These are phyloP conservation scores for Astyanax mexicanus DNA, from an alignment of 2,797 vertebrate species.

Conservation along the genomic window DNA sequence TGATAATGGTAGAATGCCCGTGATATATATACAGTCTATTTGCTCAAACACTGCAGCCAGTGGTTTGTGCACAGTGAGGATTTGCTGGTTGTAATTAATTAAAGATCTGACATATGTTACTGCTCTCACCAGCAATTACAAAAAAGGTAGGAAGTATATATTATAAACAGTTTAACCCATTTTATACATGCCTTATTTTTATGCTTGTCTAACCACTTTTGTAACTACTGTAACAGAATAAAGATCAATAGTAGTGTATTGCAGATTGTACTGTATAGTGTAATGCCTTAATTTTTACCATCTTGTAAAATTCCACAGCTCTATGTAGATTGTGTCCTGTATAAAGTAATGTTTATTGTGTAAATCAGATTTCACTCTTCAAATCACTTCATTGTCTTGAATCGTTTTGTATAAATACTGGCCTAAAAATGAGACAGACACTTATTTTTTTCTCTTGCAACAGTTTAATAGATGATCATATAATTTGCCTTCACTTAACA, in stretches of 20 bases:
- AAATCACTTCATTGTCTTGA: neutral
- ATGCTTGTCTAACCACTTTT: no score
- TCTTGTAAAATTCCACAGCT: no score
- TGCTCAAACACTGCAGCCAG: no score
- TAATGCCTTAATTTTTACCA: constrained; percentile 3
- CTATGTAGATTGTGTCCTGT: neutral
- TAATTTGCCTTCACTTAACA: constrained; percentile 31
- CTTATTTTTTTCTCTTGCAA: constrained; percentile 27
- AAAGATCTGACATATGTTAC: no score
- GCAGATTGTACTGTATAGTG: neutral
- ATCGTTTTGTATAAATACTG: neutral
- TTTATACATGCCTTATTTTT: no score
- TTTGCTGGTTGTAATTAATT: neutral
- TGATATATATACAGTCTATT: neutral
- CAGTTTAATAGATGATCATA: constrained; percentile 53
- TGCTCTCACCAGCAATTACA: no score
- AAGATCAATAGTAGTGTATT: no score
- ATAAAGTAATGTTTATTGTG: no score
- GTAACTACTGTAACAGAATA: neutral
- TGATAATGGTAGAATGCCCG: neutral
- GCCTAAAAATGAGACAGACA: constrained; percentile 17
- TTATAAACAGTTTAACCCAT: no score
- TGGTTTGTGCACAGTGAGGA: no score
- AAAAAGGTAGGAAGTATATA: no score
- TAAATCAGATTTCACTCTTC: no score